Percentiles rank a stretch among this genome's conserved stretches.
Conservation (phyloP, 2,113 vertebrate species). For the Halcyon malimbica region DNA sequence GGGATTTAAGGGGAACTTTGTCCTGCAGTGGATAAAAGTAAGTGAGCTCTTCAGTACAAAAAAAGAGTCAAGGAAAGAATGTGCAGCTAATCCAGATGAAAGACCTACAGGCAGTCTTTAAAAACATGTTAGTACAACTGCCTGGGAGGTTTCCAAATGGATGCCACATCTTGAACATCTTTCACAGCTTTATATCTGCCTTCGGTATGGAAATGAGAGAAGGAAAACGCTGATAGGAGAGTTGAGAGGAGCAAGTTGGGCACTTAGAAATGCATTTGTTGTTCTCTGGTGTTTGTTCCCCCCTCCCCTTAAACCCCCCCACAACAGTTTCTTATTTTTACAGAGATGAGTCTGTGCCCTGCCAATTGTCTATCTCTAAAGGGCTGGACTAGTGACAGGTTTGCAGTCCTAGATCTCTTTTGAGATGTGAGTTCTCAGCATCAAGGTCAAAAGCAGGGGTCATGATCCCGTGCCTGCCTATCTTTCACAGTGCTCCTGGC, state of each 20-base stretch:
- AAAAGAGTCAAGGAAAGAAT: slow-evolving; percentile 56
- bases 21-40: slow-evolving; percentile 30
- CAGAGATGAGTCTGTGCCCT: slow-evolving; percentile 10
- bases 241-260: not conserved
- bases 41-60: slow-evolving; percentile 23
- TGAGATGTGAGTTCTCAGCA: slow-evolving; percentile 42
- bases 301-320: not conserved
- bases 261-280: slow-evolving; percentile 35
- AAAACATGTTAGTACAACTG: slow-evolving; percentile 64
- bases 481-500: slow-evolving; percentile 57
- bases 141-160: slow-evolving; percentile 64
- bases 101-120: slow-evolving; percentile 62
- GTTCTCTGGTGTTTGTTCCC: not conserved
- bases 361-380: not conserved
- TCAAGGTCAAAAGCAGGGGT: slow-evolving; percentile 61
- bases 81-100: slow-evolving; percentile 66
- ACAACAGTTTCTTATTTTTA: slow-evolving; percentile 28
- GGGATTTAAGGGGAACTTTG: slow-evolving; percentile 53
- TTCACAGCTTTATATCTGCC: slow-evolving; percentile 50
- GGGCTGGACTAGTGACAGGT: slow-evolving; percentile 27
- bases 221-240: slow-evolving; percentile 30
- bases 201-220: slow-evolving; percentile 28
- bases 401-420: slow-evolving; percentile 52
- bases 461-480: slow-evolving; percentile 23
- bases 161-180: slow-evolving; percentile 60